These are phyloP conservation scores for Aplocera efformata DNA, from an alignment of 2,888 invertebrate species.

Conservation along the genomic window DNA sequence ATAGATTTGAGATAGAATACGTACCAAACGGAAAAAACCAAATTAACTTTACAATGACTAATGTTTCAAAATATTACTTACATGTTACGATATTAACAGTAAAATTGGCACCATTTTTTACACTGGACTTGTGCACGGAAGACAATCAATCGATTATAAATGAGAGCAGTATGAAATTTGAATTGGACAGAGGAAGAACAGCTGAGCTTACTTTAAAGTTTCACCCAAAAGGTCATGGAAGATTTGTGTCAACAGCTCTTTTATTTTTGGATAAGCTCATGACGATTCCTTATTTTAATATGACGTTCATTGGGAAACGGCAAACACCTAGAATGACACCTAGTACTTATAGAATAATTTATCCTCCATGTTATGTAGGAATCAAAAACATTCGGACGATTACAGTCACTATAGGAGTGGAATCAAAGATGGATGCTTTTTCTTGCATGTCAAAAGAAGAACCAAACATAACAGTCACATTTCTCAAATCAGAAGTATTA, in stretches of 20 bases:
- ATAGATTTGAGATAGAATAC: slow-evolving; percentile 63
- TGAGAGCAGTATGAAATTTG: slow-evolving; percentile 58
- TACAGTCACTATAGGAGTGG: slow-evolving; percentile 46
- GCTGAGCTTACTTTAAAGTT: slow-evolving; percentile 50
- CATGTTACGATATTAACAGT: slow-evolving; percentile 51
- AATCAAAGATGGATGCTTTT: slow-evolving; percentile 44
- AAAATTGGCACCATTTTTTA: slow-evolving; percentile 58
- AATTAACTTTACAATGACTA: slow-evolving; percentile 61
- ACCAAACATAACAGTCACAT: slow-evolving; percentile 40
- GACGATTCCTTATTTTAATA: slow-evolving; percentile 61
- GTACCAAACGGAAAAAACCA: slow-evolving; percentile 36
- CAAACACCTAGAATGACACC: slow-evolving; percentile 51
- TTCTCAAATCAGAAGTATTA: slow-evolving; percentile 35
- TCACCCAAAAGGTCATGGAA: slow-evolving; percentile 61
- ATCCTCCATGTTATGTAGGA: slow-evolving; percentile 58
- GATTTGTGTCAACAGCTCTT: slow-evolving; percentile 55
- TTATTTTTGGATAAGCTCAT: slow-evolving; percentile 63
- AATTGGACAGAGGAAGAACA: slow-evolving; percentile 42
- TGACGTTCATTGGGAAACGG: slow-evolving; percentile 60
- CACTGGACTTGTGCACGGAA: slow-evolving; percentile 45
- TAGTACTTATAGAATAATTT: slow-evolving; percentile 52
- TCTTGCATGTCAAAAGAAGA: slow-evolving; percentile 50
- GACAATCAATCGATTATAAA: slow-evolving; percentile 41
- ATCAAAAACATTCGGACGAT: slow-evolving; percentile 38
- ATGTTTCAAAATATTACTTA: slow-evolving; percentile 62